phyloP scores from a whole-genome alignment of 2,113 vertebrate species.

The Syrrhaptes paradoxus region DNA sequence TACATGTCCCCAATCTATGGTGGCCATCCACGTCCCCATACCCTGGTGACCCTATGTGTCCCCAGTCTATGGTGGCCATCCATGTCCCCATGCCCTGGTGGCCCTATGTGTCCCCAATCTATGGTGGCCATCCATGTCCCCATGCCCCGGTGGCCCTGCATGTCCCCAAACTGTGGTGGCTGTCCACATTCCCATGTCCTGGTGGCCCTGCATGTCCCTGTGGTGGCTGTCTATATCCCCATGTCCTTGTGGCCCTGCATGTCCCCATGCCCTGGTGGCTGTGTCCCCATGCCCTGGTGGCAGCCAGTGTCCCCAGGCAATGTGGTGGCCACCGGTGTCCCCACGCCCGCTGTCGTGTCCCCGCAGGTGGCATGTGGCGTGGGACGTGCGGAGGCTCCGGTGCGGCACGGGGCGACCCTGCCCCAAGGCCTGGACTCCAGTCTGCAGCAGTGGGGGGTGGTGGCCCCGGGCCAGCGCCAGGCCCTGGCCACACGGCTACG shows the following conservation, averaged over 20 bases:
- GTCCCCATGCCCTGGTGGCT: too few relatives aligned
- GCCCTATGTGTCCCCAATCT: too few relatives aligned
- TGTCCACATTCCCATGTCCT: neutral
- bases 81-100: too few relatives aligned
- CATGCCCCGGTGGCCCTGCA: neutral
- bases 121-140: too few relatives aligned
- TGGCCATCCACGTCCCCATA: neutral
- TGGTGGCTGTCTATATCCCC: too few relatives aligned
- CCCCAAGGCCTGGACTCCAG: slow-evolving; percentile 42
- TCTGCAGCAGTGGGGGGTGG: slow-evolving; percentile 32
- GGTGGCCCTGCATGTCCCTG: neutral
- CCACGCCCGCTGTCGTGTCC: neutral
- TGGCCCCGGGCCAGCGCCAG: neutral
- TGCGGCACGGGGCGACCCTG: neutral
- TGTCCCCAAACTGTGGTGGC: neutral
- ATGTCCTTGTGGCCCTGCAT: neutral
- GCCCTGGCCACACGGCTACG: neutral
- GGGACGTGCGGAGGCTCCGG: slow-evolving; percentile 9
- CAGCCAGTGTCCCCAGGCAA: neutral
- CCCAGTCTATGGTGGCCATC: too few relatives aligned
- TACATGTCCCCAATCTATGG: rapidly evolving
- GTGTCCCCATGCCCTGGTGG: neutral
- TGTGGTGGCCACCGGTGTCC: neutral
- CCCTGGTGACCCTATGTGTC: too few relatives aligned
- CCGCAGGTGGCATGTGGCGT: neutral